Evolutionary conservation across 1,140 invertebrate species (phyloP).

Genomic region (Listronotus oregonensis): DNA sequence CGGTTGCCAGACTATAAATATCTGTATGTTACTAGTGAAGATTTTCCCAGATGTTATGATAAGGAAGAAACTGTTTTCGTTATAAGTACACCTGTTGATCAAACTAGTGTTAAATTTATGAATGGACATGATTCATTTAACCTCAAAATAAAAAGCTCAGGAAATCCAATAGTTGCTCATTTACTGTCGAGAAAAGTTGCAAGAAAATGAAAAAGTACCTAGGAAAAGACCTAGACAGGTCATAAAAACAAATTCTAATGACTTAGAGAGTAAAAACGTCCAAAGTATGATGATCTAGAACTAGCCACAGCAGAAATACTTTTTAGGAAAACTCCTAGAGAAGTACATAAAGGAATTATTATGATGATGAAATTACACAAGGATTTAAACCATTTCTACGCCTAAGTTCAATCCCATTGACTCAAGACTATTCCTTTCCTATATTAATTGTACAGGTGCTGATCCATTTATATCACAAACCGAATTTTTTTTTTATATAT

Average conservation of each 20-base stretch:
- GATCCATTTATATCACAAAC: too few relatives aligned
- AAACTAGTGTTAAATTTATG: constrained; percentile 68
- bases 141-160: constrained; percentile 46
- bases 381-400: constrained; percentile 71
- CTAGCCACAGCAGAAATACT: constrained; percentile 60
- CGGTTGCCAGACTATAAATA: too few relatives aligned
- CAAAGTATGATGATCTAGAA: constrained; percentile 56
- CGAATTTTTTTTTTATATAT: too few relatives aligned
- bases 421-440: constrained; percentile 79
- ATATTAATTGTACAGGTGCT: too few relatives aligned
- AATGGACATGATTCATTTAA: constrained; percentile 52
- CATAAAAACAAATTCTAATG: constrained; percentile 21
- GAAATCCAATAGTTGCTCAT: constrained; percentile 44
- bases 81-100: constrained; percentile 79
- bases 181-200: constrained; percentile 29
- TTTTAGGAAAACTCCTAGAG: constrained; percentile 56
- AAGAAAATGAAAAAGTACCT: constrained; percentile 17
- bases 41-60: constrained; percentile 73
- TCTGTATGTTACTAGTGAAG: constrained; percentile 80
- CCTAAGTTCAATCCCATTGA: constrained; percentile 78
- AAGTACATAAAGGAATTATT: constrained; percentile 9
- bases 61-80: constrained; percentile 71
- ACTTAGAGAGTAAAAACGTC: constrained; percentile 27
- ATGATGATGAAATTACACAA: constrained; percentile 2
- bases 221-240: constrained; percentile 26